Evolutionary conservation across 1,140 invertebrate genomes (phyloP), one percentile per base, ranked within the genome.

Genomic region (Sarcophaga bullata): DNA sequence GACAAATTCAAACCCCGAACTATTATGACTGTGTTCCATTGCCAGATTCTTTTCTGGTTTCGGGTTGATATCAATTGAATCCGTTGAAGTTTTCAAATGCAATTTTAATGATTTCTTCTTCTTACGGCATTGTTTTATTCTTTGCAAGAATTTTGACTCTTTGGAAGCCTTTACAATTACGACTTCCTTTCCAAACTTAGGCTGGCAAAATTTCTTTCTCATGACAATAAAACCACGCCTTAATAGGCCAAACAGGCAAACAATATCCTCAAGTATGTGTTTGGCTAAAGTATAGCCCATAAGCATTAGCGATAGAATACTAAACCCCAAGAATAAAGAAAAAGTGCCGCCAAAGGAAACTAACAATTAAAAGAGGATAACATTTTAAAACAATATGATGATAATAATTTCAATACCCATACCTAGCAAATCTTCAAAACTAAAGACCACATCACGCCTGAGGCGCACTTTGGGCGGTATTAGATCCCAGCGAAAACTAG

Each of bases 401-500:
- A 8, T 1, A 19, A 6, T n/a, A 3, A 54, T 11, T 10, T 52
- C 48, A 47, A 49, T 48, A 17, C 8, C 3, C 10, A 72, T 73
- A 89, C 88, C 88, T 11, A 90, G 84, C 15, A 90, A 85, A 84
- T 91, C 90, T 72, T 89, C 90, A 82, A 90, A 89, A 52, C 90
- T 90, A 47, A 90, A 91, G 0, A 91, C 85, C 10, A 91, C 87
- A 84, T 91, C 90, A 6, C 90, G 84, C 10, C 90, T 84, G 50
- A 91, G 84, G 1, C 90, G 84, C 3, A 91, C 86, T 62, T 91
- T 91, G 2, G 90, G 90, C 0, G 88, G 86, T 80, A 89, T 86
- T 1, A 90, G 25, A 81, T 90, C 89, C 87, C 88, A 90, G 3
- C 89, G 87, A 68, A 90, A 90, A 37, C 87, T 90, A 0, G 89